Conservation (phyloP, 2,113 vertebrate genomes). For the Nematolebias whitei region DNA sequence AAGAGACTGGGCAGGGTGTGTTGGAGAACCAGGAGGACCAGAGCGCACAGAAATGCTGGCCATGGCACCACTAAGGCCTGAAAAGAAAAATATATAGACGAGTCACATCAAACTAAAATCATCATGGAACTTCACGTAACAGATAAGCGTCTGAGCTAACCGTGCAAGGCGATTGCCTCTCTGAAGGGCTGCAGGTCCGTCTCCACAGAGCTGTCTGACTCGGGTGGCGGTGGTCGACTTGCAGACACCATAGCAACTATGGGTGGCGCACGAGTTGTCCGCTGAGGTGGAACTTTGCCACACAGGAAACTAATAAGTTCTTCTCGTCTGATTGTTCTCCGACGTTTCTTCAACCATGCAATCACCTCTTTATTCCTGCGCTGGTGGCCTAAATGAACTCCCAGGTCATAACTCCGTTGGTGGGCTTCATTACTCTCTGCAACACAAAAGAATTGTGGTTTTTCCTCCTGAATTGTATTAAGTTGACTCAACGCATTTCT, state of each 20-base stretch:
- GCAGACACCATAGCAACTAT: conserved; percentile 95
- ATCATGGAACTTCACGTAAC: neutral
- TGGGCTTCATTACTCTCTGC: conserved; percentile 95
- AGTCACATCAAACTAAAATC: neutral
- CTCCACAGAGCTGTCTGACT: conserved; percentile 95
- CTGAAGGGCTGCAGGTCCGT: conserved; percentile 99
- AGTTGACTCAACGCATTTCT: neutral
- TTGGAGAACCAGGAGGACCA: conserved; percentile 96
- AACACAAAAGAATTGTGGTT: conserved; percentile 1
- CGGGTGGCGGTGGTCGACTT: conserved; percentile 88
- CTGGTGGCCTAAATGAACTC: conserved; percentile 96
- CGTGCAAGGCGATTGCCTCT: conserved; percentile 98
- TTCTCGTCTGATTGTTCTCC: conserved; percentile 97
- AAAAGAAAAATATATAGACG: neutral
- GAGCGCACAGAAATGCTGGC: conserved; percentile 98
- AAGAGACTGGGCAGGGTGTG: conserved; percentile 87
- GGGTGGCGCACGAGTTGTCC: conserved; percentile 91
- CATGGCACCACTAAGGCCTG: conserved; percentile 98
- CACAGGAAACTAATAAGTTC: conserved; percentile 99
- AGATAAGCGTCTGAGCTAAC: conserved; percentile 71
- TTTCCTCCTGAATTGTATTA: too few species aligned
- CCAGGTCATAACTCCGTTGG: conserved; percentile 95
- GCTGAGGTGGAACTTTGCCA: conserved; percentile 95
- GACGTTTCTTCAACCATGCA: conserved; percentile 98
- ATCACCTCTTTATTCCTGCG: conserved; percentile 97